These are phyloP conservation scores for Acholoe squamosa DNA, from an alignment of 2,888 invertebrate species.

Conservation along the genomic window DNA sequence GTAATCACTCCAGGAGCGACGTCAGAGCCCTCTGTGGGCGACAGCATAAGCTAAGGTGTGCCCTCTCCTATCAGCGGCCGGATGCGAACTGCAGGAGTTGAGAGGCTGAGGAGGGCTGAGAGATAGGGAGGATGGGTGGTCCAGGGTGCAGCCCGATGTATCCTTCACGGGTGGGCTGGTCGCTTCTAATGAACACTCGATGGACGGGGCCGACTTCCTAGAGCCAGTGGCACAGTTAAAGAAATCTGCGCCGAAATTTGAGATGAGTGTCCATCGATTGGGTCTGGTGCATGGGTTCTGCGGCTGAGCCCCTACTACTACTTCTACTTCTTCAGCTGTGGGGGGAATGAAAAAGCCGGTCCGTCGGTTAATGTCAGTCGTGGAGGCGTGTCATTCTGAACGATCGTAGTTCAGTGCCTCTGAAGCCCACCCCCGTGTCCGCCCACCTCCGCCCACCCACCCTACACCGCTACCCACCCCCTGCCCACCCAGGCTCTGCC, in stretches of 20 bases:
- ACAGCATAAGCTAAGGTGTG: no score
- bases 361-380: background rate
- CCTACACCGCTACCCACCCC: background rate
- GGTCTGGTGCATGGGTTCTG: background rate
- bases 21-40: no score
- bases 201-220: background rate
- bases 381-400: background rate
- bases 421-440: background rate
- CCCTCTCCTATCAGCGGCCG: no score
- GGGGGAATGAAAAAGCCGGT: background rate
- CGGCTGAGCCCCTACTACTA: no score
- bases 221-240: background rate
- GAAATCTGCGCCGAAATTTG: constrained; percentile 19
- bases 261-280: constrained; percentile 1
- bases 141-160: background rate
- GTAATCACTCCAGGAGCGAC: no score
- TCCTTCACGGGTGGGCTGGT: background rate
- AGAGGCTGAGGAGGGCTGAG: background rate
- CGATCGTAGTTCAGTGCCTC: background rate
- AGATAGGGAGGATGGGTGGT: background rate
- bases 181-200: background rate
- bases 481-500: background rate
- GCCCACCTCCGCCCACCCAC: background rate
- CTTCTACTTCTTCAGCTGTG: background rate
- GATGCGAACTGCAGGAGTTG: no score